Conservation (phyloP, 2,113 vertebrate species). For the Pelvicachromis taeniatus region DNA sequence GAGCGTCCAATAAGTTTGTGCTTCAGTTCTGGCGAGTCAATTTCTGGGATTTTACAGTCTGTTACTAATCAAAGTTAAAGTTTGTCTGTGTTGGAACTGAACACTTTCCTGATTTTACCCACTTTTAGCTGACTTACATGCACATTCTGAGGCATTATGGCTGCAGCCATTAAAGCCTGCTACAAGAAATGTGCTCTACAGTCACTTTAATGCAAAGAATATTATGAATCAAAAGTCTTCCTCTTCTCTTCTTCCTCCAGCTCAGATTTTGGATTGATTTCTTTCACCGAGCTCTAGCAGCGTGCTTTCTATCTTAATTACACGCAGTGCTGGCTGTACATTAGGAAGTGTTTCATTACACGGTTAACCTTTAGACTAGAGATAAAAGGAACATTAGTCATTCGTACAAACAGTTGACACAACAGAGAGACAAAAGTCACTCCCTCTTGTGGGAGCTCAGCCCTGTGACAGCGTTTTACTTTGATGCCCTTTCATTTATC, state of each 20-base stretch:
- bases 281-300: not conserved
- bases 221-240: not conserved
- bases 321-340: not conserved
- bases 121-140: not conserved
- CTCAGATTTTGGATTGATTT: not conserved
- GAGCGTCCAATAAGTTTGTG: not conserved
- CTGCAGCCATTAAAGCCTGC: not conserved
- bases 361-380: slow-evolving; percentile 22
- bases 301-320: not conserved
- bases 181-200: not conserved
- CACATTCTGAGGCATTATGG: not conserved
- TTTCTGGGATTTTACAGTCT: not conserved
- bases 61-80: not conserved
- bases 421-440: not conserved
- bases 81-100: not conserved
- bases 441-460: not conserved
- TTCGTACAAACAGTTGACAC: not conserved
- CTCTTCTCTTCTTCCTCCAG: not conserved
- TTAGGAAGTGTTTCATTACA: not conserved
- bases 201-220: not conserved
- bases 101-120: not conserved
- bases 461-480: slow-evolving; percentile 3
- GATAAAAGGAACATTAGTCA: slow-evolving; percentile 18
- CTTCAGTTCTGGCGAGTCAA: not conserved
- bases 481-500: not conserved